phyloP scores from a whole-genome alignment of 2,797 vertebrate species.

The Lutra lutra region DNA sequence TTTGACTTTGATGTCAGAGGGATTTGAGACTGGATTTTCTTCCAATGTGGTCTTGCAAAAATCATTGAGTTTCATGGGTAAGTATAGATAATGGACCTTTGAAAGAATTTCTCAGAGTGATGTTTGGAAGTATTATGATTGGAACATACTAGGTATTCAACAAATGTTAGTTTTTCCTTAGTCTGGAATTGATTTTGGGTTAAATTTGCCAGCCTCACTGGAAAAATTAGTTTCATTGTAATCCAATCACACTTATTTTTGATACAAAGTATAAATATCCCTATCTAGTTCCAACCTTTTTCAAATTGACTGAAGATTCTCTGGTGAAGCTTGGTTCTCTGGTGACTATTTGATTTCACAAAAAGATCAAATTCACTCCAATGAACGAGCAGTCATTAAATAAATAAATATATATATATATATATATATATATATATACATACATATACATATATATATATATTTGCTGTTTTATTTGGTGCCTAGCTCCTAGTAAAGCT shows the following conservation, averaged over 20 bases:
- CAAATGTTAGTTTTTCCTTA: constrained; percentile 33
- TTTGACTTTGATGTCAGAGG: constrained; percentile 14
- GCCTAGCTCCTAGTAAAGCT: background rate
- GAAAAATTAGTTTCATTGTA: constrained; percentile 21
- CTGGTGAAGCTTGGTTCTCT: background rate
- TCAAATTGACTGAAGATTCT: background rate
- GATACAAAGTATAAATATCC: background rate
- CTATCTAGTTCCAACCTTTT: background rate
- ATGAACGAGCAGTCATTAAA: background rate
- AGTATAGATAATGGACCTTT: background rate
- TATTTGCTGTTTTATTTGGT: background rate
- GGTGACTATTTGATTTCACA: background rate
- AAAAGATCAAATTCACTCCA: background rate
- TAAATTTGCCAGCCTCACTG: background rate
- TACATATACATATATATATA: too few relatives aligned
- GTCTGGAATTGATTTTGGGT: background rate
- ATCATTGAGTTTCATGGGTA: background rate
- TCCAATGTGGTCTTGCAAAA: background rate
- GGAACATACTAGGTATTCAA: background rate
- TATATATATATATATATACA: background rate
- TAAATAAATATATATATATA: background rate
- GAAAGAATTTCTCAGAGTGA: background rate
- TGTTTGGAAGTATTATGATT: background rate
- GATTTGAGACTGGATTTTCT: background rate
- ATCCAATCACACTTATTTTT: background rate